Evolutionary conservation across 2,113 vertebrate species (phyloP).

Genomic region (Mellivora capensis): DNA sequence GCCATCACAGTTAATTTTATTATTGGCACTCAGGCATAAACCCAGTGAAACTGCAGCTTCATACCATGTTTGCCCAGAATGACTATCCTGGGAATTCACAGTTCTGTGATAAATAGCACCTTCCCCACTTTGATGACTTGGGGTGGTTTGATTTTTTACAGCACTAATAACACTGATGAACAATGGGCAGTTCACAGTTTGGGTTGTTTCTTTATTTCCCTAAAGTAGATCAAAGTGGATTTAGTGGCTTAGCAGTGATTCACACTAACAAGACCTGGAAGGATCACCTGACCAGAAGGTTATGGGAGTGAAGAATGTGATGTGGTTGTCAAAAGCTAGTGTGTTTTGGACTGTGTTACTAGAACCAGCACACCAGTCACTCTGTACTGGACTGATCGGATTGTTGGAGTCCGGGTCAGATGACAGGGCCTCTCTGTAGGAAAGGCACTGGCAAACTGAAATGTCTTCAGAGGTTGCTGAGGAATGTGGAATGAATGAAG

Average conservation of each 20-base stretch:
- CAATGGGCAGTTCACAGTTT: neutral
- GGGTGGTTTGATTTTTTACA: neutral
- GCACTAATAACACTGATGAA: neutral
- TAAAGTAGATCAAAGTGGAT: neutral
- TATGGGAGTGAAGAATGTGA: neutral
- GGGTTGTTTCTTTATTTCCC: neutral
- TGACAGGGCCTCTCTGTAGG: neutral
- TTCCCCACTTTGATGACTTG: neutral
- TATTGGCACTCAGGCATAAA: conserved; percentile 68
- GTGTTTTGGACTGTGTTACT: neutral
- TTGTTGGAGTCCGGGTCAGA: neutral
- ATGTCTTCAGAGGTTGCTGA: neutral
- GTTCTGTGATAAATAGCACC: neutral
- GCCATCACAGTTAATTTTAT: conserved; percentile 79
- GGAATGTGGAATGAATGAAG: neutral
- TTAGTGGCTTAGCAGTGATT: neutral
- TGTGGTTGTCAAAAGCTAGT: neutral
- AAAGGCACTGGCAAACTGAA: neutral
- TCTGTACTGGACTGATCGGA: too few relatives aligned
- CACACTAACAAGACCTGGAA: neutral
- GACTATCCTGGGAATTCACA: conserved; percentile 70
- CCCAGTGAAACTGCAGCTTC: conserved; percentile 63
- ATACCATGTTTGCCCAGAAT: conserved; percentile 61
- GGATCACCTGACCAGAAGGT: neutral
- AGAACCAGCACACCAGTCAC: neutral